Evolutionary conservation across 1,140 invertebrate species (phyloP).

Genomic region (Popillia japonica): DNA sequence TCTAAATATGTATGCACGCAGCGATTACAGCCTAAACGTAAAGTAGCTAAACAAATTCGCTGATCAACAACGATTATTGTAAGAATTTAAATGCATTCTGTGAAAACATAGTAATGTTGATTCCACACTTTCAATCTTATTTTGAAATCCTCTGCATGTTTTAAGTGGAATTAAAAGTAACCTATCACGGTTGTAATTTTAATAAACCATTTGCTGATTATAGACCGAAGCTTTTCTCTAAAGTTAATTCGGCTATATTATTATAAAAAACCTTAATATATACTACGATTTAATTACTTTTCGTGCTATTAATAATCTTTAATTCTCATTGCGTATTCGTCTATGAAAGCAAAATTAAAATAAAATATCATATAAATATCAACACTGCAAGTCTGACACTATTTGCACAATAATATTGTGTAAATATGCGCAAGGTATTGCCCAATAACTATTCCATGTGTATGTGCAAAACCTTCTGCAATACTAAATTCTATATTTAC

Average conservation of each 20-base stretch:
- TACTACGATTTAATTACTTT: neutral
- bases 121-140: too few species aligned
- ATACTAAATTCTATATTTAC: neutral
- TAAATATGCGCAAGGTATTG: slow-evolving; percentile 21
- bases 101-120: too few species aligned
- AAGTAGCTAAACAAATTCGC: too few species aligned
- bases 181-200: neutral
- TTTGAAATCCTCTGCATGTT: too few species aligned
- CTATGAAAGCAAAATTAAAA: neutral
- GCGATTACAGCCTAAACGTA: too few species aligned
- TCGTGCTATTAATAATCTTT: neutral
- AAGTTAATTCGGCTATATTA: neutral
- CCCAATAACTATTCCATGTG: slow-evolving; percentile 16
- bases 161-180: too few species aligned
- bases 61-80: too few species aligned
- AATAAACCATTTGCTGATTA: neutral
- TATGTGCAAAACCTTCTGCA: slow-evolving; percentile 17
- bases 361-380: neutral
- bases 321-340: neutral
- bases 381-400: neutral
- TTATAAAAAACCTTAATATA: neutral
- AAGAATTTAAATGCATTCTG: too few species aligned
- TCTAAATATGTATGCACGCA: too few species aligned
- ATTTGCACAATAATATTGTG: neutral
- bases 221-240: too few species aligned